These are phyloP conservation scores for Channa argus DNA, from an alignment of 2,113 vertebrate species.

Conservation along the genomic window DNA sequence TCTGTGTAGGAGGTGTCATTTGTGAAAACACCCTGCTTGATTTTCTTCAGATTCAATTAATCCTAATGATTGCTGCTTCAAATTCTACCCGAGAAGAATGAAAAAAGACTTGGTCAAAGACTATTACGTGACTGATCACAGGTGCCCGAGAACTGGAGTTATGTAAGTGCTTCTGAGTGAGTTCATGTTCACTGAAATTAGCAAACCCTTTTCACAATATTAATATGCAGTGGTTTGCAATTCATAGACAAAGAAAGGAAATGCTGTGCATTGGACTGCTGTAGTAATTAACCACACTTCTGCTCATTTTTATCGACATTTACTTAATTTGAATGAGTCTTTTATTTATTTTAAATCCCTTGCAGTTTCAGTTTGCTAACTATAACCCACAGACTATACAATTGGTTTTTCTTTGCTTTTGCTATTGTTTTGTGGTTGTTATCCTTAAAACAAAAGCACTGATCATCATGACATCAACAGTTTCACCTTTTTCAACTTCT, in stretches of 20 bases:
- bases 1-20: neutral
- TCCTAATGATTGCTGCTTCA: constrained; percentile 71
- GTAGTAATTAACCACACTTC: too few relatives aligned
- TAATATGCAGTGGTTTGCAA: too few relatives aligned
- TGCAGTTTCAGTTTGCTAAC: too few relatives aligned
- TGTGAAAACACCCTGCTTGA: rapidly evolving
- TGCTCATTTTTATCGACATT: too few relatives aligned
- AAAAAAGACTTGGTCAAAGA: rapidly evolving
- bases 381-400: too few relatives aligned
- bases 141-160: constrained; percentile 38
- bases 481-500: neutral
- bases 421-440: neutral
- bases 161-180: constrained; percentile 66
- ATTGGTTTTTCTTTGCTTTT: too few relatives aligned
- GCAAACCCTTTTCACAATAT: too few relatives aligned
- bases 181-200: too few relatives aligned
- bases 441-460: neutral
- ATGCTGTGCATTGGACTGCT: too few relatives aligned
- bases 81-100: neutral
- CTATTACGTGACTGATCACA: constrained; percentile 5
- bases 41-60: neutral
- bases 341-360: too few relatives aligned
- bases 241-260: too few relatives aligned
- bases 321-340: too few relatives aligned
- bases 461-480: neutral